Evolutionary conservation across 2,797 vertebrate species (phyloP).

Genomic region (Ptychobarbus kaznakovi): DNA sequence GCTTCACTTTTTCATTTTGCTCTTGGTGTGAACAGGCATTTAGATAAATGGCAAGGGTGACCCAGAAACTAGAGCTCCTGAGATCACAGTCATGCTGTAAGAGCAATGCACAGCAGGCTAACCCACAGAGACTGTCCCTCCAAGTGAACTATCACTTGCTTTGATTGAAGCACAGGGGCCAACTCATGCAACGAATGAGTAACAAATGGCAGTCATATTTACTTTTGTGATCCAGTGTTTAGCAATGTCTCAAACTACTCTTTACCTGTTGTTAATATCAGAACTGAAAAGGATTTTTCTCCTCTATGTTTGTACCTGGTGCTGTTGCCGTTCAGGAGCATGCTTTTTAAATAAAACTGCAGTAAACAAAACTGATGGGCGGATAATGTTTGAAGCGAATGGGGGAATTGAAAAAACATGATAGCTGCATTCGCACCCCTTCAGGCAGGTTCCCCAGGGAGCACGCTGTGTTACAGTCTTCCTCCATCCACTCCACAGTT

Average conservation of each 20-base stretch:
- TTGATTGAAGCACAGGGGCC: background rate
- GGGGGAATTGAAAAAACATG: constrained; percentile 46
- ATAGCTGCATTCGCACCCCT: constrained; percentile 51
- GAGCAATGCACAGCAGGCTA: background rate
- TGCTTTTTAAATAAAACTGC: constrained; percentile 40
- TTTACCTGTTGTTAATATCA: background rate
- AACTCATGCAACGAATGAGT: background rate
- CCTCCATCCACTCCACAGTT: constrained; percentile 31
- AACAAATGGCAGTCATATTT: constrained; percentile 1
- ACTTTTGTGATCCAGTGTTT: background rate
- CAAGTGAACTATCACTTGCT: background rate
- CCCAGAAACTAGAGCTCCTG: constrained; percentile 9
- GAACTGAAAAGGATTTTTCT: background rate
- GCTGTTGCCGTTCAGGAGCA: background rate
- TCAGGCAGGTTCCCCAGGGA: constrained; percentile 34
- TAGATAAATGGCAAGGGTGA: constrained; percentile 1
- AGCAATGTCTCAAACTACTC: constrained; percentile 17
- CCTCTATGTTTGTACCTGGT: background rate
- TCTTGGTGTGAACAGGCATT: constrained; percentile 1
- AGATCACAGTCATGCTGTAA: constrained; percentile 27
- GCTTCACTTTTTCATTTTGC: constrained; percentile 18
- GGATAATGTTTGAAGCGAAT: constrained; percentile 55
- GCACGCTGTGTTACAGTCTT: constrained; percentile 35
- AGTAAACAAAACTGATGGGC: constrained; percentile 51
- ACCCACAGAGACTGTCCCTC: background rate